Conservation (phyloP, 2,797 vertebrate genomes). For the Sebastes hubbsi region DNA sequence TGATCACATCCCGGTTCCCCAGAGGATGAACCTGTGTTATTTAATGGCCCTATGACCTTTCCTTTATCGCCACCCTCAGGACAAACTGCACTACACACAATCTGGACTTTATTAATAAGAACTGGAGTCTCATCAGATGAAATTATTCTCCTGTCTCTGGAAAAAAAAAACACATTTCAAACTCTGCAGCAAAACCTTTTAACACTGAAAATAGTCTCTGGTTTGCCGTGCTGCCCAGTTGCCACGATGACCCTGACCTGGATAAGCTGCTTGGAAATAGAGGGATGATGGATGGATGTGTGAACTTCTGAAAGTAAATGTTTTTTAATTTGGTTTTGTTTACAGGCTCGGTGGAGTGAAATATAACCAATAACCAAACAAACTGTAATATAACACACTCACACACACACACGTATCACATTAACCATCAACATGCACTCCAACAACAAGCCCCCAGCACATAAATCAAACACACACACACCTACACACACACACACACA, state of each 20-base stretch:
- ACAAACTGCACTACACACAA: not conserved
- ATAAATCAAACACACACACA: conserved; percentile 36
- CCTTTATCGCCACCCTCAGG: not conserved
- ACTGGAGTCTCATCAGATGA: not conserved
- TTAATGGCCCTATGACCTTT: not conserved
- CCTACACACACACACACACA: conserved; percentile 3
- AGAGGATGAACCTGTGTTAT: not conserved
- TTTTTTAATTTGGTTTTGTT: conserved; percentile 54
- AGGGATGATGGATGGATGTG: conserved; percentile 38
- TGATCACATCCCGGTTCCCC: not conserved
- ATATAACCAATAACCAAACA: conserved; percentile 37
- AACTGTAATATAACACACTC: conserved; percentile 3
- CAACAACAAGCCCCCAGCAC: conserved; percentile 15
- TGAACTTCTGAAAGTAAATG: conserved; percentile 46
- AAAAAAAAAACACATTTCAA: not conserved
- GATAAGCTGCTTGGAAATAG: conserved; percentile 7
- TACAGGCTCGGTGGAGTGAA: conserved; percentile 38
- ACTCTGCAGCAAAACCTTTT: conserved; percentile 17
- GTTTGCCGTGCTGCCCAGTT: not conserved
- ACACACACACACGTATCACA: not conserved
- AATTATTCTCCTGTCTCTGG: not conserved
- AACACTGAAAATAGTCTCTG: not conserved
- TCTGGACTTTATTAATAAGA: not conserved
- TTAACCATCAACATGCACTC: conserved; percentile 25
- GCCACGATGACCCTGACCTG: conserved; percentile 20